Conservation (phyloP, 2,113 vertebrate genomes). For the Castor canadensis region DNA sequence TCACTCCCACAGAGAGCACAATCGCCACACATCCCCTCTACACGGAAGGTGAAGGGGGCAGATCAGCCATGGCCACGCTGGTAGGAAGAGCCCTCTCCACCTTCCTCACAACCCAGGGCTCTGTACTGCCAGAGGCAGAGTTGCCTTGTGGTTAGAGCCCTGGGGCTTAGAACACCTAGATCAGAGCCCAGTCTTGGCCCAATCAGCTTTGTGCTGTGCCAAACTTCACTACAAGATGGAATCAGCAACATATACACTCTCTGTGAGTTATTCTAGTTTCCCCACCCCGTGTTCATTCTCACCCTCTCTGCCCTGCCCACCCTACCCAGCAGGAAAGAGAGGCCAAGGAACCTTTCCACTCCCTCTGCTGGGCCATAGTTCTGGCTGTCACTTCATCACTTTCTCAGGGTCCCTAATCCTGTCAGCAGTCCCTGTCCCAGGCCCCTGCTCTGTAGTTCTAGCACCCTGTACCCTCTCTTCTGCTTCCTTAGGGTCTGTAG, state of each 20-base stretch:
- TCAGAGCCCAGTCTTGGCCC: background rate
- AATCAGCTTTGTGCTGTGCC: background rate
- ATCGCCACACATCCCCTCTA: background rate
- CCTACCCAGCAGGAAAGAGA: background rate
- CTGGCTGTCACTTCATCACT: background rate
- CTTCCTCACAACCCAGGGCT: background rate
- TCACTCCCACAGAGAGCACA: background rate
- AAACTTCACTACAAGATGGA: background rate
- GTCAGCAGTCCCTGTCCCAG: too few species aligned
- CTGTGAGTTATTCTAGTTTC: background rate
- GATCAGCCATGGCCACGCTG: background rate
- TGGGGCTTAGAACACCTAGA: background rate
- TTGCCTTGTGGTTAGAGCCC: background rate
- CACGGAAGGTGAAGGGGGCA: background rate
- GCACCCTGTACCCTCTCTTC: background rate
- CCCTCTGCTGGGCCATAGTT: background rate
- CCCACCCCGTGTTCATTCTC: background rate
- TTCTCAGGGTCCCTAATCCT: background rate
- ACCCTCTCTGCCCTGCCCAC: background rate
- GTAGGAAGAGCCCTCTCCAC: too few species aligned
- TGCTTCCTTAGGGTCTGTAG: background rate
- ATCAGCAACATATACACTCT: background rate
- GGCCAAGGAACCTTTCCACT: background rate
- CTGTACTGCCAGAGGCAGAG: background rate
- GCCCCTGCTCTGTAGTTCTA: background rate